phyloP scores from a whole-genome alignment of 2,888 invertebrate species.

The Chrysodeixis includens region DNA sequence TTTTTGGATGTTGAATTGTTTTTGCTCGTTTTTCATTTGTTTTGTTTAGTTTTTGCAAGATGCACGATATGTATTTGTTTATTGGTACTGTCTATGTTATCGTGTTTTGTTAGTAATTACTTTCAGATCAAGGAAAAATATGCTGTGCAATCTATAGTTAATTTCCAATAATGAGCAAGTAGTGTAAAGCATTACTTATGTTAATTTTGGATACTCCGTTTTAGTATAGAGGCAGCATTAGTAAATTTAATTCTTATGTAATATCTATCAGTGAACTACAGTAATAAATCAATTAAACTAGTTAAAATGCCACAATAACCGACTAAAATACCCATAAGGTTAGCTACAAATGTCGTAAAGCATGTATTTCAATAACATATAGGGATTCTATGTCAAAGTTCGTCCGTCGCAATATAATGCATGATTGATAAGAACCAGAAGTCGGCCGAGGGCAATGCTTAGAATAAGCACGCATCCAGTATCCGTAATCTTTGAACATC shows the following conservation, averaged over 20 bases:
- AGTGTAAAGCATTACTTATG: too few relatives aligned
- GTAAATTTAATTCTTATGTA: too few relatives aligned
- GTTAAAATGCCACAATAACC: too few relatives aligned
- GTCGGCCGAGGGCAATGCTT: constrained; percentile 64
- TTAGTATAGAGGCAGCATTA: too few relatives aligned
- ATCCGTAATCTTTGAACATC: constrained; percentile 85
- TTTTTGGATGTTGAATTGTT: constrained; percentile 14
- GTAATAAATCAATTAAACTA: too few relatives aligned
- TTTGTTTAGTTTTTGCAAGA: neutral
- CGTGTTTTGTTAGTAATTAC: too few relatives aligned
- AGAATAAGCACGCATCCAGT: constrained; percentile 72
- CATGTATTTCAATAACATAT: constrained; percentile 7
- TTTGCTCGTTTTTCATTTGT: neutral
- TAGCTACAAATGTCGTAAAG: neutral
- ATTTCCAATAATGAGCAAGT: too few relatives aligned
- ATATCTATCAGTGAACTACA: too few relatives aligned
- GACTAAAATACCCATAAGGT: neutral
- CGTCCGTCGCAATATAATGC: constrained; percentile 35
- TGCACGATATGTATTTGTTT: neutral
- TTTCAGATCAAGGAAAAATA: too few relatives aligned
- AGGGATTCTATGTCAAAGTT: neutral
- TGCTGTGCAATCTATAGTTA: too few relatives aligned
- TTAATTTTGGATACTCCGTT: too few relatives aligned
- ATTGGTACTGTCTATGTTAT: too few relatives aligned
- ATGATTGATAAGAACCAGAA: constrained; percentile 57